Base-by-base conservation (phyloP, 2,888 invertebrate species). In the Julus scandinavius region DNA sequence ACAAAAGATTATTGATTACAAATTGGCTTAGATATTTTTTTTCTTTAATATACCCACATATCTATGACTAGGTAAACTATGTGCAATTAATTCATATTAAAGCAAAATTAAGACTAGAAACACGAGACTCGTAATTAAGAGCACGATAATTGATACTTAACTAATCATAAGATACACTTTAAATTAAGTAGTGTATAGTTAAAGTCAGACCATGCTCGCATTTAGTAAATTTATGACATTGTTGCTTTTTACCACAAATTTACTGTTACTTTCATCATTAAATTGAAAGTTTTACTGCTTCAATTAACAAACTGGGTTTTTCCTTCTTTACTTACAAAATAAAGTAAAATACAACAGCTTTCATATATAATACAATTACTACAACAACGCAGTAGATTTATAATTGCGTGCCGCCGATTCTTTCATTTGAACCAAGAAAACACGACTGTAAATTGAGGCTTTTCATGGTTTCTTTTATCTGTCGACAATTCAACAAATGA, bases 351-450 rank as follows among this genome's bases (percentile, higher is more conserved):
- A 7, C 11, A 72, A 72, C 54, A 2, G 54, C 54, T 13, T 54
- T 13, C 15, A 49, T 49, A 54, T 9, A 15, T 54, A 54, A 9
- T 13, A 54, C 11, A 4, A 54, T 54, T 54, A 45, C 54, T 54
- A 54, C n/a, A 4, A 72, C n/a, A 72, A 6, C 7, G 20, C 0
- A 9, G 7, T 72, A 29, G 72, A 6, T 29, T 45, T 72, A 20
- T 20, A 72, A 29, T 7, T 72, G 20, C 72, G 29, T 72, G 29
- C 72, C 29, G 29, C 72, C 29, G 29, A 72, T 72, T 20, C 72
- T 5, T 72, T 72, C 72, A 4, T 72, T 72, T 72, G 72, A 72
- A 72, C 72, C 63, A 63, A 29, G 29, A 72, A 72, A 72, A 72
- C 72, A 29, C 72, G 72, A 72, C 11, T 72, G 5, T n/a, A n/a